Conservation (phyloP, 92 coral and sea anemone species). For the Porites evermanni region DNA sequence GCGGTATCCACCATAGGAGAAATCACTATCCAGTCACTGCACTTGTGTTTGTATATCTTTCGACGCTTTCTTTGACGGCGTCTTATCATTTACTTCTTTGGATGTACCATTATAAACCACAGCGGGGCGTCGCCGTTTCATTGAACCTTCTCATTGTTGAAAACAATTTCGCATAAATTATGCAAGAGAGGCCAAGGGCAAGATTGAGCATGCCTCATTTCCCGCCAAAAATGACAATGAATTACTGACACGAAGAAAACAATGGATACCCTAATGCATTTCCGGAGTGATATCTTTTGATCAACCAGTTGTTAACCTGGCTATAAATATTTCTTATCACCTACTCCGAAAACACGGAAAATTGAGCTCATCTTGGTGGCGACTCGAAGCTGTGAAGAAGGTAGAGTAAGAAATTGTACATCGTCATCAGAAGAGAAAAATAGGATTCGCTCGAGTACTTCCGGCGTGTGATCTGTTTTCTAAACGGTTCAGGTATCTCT, state of each 20-base stretch:
- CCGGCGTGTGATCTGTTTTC: no score
- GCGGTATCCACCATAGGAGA: no score
- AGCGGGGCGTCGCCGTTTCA: constrained; percentile 3
- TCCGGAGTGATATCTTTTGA: constrained; percentile 7
- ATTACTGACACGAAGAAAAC: background rate
- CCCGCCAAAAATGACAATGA: constrained; percentile 40
- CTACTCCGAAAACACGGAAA: background rate
- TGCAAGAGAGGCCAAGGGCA: constrained; percentile 3
- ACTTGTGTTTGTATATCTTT: no score
- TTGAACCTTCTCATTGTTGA: background rate
- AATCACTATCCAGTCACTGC: no score
- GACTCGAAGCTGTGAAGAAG: no score
- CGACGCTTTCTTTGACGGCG: no score
- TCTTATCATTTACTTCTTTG: no score
- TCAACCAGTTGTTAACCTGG: background rate
- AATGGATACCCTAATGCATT: background rate
- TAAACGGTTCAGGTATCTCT: no score
- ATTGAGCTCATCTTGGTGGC: no score
- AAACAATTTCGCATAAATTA: constrained; percentile 11
- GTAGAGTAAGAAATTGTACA: background rate
- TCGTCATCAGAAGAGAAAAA: no score
- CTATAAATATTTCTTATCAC: background rate
- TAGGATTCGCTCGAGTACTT: no score
- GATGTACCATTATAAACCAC: background rate
- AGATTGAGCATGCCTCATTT: constrained; percentile 33